phyloP scores from a whole-genome alignment of 2,888 invertebrate species.

The Drosophila mayaguana region DNA sequence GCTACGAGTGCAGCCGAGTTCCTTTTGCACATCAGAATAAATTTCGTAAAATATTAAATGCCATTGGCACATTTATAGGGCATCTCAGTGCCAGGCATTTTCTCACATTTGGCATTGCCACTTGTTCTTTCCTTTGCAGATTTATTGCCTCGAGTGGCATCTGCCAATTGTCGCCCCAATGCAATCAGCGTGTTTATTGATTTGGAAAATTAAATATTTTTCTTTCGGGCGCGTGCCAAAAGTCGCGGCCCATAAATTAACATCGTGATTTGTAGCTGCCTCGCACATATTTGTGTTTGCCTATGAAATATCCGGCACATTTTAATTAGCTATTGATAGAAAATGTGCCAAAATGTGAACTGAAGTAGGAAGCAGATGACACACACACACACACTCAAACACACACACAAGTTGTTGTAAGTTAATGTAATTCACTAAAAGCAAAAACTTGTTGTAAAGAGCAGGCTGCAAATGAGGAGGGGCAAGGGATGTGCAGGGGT shows the following conservation, averaged over 20 bases:
- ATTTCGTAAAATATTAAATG: too few relatives aligned
- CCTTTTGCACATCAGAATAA: too few relatives aligned
- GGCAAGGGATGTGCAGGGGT: neutral
- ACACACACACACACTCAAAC: neutral
- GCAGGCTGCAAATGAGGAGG: constrained; percentile 9
- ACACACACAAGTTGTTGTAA: neutral
- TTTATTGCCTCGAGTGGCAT: constrained; percentile 72
- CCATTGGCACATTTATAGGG: constrained; percentile 1
- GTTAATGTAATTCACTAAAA: constrained; percentile 54
- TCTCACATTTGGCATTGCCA: neutral
- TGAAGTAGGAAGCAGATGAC: neutral
- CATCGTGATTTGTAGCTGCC: constrained; percentile 60
- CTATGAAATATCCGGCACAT: constrained; percentile 60
- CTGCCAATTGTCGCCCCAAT: constrained; percentile 77
- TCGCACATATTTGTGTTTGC: constrained; percentile 24
- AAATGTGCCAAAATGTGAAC: constrained; percentile 22
- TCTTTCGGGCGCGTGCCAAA: constrained; percentile 64
- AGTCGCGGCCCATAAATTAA: constrained; percentile 70
- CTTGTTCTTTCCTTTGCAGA: constrained; percentile 48
- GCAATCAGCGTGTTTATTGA: constrained; percentile 81
- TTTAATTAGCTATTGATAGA: constrained; percentile 69
- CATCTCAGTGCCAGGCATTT: neutral
- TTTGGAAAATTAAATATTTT: constrained; percentile 80
- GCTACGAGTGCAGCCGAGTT: too few relatives aligned
- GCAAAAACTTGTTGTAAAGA: constrained; percentile 69